A percentile compares a stretch with the other conserved stretches of the same genome.
These are phyloP conservation scores for Macrophya annulata DNA, from an alignment of 2,888 invertebrate species.

Conservation along the genomic window DNA sequence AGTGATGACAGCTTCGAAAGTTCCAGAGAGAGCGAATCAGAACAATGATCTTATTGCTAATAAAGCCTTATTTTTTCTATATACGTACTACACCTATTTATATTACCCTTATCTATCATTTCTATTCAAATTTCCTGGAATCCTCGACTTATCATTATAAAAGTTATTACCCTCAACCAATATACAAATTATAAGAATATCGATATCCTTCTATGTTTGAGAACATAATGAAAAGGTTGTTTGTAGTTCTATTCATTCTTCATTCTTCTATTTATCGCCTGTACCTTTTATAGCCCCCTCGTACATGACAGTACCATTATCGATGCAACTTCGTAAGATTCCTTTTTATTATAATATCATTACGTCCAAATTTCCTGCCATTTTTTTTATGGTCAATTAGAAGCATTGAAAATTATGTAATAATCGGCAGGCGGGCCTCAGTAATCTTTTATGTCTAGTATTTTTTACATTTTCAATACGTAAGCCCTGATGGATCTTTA, in stretches of 20 bases:
- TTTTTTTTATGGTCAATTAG: constrained; percentile 19
- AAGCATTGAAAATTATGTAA: constrained; percentile 6
- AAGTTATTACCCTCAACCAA: too few species aligned
- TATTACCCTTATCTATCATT: constrained; percentile 2
- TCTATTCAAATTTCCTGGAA: too few species aligned
- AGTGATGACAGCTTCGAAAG: background rate
- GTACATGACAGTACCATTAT: constrained; percentile 10
- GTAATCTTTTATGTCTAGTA: constrained; percentile 12
- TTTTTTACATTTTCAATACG: background rate
- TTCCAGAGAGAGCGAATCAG: background rate
- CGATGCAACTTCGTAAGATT: constrained; percentile 11
- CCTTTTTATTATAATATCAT: background rate
- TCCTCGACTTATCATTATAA: too few species aligned
- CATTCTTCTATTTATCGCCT: constrained; percentile 4
- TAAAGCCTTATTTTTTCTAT: background rate
- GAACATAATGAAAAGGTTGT: constrained; percentile 6
- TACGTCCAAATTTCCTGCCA: constrained; percentile 6
- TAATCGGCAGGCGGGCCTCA: constrained; percentile 13
- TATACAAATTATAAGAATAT: too few species aligned
- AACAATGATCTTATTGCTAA: background rate
- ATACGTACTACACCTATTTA: background rate
- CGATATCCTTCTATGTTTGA: constrained; percentile 8
- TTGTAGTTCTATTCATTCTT: constrained; percentile 19
- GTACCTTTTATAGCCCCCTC: constrained; percentile 19
- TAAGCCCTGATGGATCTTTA: too few species aligned